These are phyloP conservation scores for Pipra filicauda DNA, from an alignment of 2,113 vertebrate genomes.

Conservation along the genomic window DNA sequence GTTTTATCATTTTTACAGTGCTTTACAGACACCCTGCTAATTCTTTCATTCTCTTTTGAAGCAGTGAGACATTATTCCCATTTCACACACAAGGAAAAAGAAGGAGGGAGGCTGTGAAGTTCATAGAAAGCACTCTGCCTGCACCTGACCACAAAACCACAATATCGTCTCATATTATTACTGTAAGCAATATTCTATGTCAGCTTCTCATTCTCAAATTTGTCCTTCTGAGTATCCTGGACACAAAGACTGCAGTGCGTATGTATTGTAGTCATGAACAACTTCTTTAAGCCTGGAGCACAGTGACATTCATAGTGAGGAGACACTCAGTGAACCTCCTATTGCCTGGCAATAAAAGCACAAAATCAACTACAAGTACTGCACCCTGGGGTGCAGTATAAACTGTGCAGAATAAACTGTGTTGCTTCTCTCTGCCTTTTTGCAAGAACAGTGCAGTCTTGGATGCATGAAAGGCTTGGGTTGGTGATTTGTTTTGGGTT, in stretches of 20 bases:
- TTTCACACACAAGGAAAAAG: background rate
- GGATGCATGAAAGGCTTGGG: background rate
- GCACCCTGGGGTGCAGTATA: background rate
- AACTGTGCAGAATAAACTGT: background rate
- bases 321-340: background rate
- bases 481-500: fast-evolving
- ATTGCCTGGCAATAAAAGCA: background rate
- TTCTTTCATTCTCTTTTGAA: background rate
- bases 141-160: background rate
- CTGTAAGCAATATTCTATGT: background rate
- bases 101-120: background rate
- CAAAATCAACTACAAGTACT: background rate
- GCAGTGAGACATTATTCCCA: background rate
- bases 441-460: background rate
- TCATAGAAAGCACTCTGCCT: background rate
- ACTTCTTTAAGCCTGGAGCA: background rate
- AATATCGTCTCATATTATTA: background rate
- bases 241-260: background rate
- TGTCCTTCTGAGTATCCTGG: background rate
- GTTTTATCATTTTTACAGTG: background rate
- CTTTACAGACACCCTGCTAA: background rate
- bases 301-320: background rate
- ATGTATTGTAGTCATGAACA: background rate
- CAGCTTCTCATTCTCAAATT: background rate
- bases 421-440: background rate